Percentiles rank a stretch among this genome's conserved stretches.
Evolutionary conservation across 30 jellyfish, hydroid and myxozoan species (phyloP).

Genomic region (Turritopsis rubra): DNA sequence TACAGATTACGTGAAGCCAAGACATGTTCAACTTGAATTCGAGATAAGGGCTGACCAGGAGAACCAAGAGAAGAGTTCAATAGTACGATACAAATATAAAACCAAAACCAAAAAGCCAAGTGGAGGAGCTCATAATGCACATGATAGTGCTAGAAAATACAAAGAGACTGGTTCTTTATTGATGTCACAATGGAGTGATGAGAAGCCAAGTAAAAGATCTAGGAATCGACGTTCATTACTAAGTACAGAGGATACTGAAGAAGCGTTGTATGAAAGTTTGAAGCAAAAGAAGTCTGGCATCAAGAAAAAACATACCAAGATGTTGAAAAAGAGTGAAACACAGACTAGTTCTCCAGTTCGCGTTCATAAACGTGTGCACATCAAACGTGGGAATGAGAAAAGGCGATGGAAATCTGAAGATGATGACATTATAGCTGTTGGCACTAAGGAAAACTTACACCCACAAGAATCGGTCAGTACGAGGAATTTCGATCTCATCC

Average conservation of each 20-base stretch:
- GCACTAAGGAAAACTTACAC: not conserved
- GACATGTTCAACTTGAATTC: conserved; percentile 12
- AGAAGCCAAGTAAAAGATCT: not conserved
- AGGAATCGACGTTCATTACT: not conserved
- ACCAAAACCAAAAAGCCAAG: not conserved
- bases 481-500: not conserved
- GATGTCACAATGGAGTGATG: no score
- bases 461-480: not conserved
- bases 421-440: not conserved
- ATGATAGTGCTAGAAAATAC: no score
- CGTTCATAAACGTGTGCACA: not conserved
- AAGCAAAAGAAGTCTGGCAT: not conserved
- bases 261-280: not conserved
- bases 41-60: conserved; percentile 12
- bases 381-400: not conserved
- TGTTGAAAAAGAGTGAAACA: no score
- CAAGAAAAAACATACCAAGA: not conserved
- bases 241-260: not conserved
- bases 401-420: not conserved
- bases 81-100: not conserved
- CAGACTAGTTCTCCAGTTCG: no score
- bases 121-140: no score
- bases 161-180: no score
- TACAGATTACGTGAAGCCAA: not conserved
- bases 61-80: conserved; percentile 15